Base-by-base conservation (phyloP, 2,113 vertebrate species). In the Platysternon megacephalum region DNA sequence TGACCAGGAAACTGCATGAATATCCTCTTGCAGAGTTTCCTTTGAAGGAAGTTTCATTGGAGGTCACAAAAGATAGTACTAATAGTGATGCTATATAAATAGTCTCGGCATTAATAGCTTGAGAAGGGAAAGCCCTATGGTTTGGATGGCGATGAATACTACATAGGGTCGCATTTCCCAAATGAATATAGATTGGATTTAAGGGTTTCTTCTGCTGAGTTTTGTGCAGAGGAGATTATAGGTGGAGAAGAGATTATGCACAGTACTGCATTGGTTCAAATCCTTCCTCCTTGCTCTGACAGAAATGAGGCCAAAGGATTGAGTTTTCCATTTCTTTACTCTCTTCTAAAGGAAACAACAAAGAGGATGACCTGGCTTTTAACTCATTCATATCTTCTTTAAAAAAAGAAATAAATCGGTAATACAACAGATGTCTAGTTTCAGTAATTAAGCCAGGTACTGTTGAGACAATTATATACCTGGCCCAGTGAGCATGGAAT, bases 371-470 rank as follows among this genome's bases (percentile, higher is more conserved):
- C 90, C 93, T 90, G 76, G 48, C 89, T 28, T 0, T 0, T 91
- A 91, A 91, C 89, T 96, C 88, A 49, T 94, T 95, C 87, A 61
- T 90, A 78, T 94, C 8, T 78, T 94, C 87, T 93, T 96, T 87
- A 91, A 94, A 68, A n/a, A 68, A n/a, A 68, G 16, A n/a, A 88
- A 88, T 53, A 90, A 95, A 82, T 26, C 68, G 86, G 68, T 91
- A 91, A 90, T 79, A 48, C 17, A 86, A 61, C 17, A 94, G 93
- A 86, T 93, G 79, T 26, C 65, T 76, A 85, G 44, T 84, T 95
- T 91, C 83, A 58, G 26, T 94, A 84, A 42, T 87, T 91, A 91
- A 96, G 51, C 49, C 86, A n/a, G 83, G n/a, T 96, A 84, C 82
- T 95, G 68, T 83, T 94, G 84, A 79, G 91, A 81, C 28, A 85